Evolutionary conservation across 2,797 vertebrate genomes (phyloP).

Genomic region (Lophius americanus): DNA sequence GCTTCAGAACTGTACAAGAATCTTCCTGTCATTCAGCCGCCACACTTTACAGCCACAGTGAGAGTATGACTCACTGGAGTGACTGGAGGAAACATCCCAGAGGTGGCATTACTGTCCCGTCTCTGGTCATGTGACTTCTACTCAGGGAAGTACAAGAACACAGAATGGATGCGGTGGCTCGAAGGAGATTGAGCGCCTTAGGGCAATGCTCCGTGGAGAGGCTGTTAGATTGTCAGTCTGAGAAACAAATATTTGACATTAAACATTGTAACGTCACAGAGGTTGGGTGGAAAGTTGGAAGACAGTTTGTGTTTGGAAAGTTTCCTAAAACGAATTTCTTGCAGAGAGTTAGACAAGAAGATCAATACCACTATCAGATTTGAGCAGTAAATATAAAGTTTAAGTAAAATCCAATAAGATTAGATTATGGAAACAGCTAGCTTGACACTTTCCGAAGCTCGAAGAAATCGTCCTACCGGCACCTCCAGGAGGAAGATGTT

Average conservation of each 20-base stretch:
- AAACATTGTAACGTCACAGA: not conserved
- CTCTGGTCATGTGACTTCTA: conserved; percentile 50
- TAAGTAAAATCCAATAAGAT: conserved; percentile 1
- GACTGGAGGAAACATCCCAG: conserved; percentile 48
- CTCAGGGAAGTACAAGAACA: conserved; percentile 50
- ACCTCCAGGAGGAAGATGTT: not conserved
- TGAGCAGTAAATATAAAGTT: not conserved
- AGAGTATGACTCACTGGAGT: conserved; percentile 63
- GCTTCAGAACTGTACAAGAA: conserved; percentile 33
- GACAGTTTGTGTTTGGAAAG: conserved; percentile 4
- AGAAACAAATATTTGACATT: conserved; percentile 28
- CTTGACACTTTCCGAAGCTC: too few relatives aligned
- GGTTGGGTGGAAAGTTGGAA: not conserved
- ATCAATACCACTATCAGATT: not conserved
- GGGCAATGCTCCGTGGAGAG: conserved; percentile 34
- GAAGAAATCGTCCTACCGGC: too few relatives aligned
- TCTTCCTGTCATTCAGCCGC: conserved; percentile 44
- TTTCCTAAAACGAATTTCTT: not conserved
- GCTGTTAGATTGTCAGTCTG: conserved; percentile 32
- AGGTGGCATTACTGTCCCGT: conserved; percentile 44
- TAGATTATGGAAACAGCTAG: too few relatives aligned
- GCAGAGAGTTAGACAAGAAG: not conserved
- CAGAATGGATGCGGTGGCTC: conserved; percentile 34
- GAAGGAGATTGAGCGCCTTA: conserved; percentile 38
- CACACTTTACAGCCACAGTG: conserved; percentile 40